Evolutionary conservation across 2,888 invertebrate species (phyloP), one percentile per base, ranked within the genome.

Genomic region (Glaucopsyche alexis): DNA sequence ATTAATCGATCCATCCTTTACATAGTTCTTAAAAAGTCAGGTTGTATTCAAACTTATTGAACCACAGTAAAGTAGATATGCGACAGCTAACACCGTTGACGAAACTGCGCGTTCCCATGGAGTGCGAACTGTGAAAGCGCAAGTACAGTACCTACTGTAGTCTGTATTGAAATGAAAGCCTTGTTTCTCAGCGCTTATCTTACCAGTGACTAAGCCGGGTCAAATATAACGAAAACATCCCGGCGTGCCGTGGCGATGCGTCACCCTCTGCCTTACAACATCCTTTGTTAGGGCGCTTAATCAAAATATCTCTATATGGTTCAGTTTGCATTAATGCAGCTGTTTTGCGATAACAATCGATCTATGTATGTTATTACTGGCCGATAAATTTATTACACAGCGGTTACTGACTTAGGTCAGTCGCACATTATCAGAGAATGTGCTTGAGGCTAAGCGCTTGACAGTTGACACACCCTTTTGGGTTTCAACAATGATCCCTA

Each of bases 131-230:
- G 49, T 47, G 69, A 69, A 69, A 69, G 69, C 69, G 69, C 29
- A 69, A 66, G 70, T 70, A 60, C 73, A 52, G 60, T 64, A 49
- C 69, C 60, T 38, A 47, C 52, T 49, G 69, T 67, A 67, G 72
- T 66, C 52, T 49, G 69, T 67, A 67, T 73, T 66, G 66, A 72
- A 75, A 74, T 55, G 75, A 77, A 74, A 70, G 66, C 72, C 66
- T 66, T 66, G 66, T 50, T 66, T 71, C 60, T 64, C 71, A 72
- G 74, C 75, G 76, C 76, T 80, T 78, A 78, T 77, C 75, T 77
- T 73, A 74, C 72, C 73, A 75, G 71, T 81, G 80, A 81, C 74
- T 80, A 80, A 81, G 77, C 76, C 76, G 76, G 77, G 77, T 78
- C 79, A 78, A 75, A 76, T 74, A 76, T 77, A 78, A 76, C 76